Evolutionary conservation across 1,140 invertebrate species (phyloP), one percentile per base, ranked within the genome.

Genomic region (Drosophila nasuta): DNA sequence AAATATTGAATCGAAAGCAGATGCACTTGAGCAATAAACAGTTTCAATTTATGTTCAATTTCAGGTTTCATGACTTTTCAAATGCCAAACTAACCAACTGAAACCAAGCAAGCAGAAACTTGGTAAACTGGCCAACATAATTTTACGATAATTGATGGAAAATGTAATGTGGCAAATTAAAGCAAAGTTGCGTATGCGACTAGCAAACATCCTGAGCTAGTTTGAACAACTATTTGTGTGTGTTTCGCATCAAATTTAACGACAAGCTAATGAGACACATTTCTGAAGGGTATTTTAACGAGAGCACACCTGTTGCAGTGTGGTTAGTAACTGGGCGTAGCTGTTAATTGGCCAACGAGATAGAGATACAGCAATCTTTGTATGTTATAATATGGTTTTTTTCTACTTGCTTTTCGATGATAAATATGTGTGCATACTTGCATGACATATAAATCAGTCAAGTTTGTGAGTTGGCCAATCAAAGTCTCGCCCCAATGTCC

Each of bases 371-470:
- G 15, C 49, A 41, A 56, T 41, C 46, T 68, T 45, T 57, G 10
- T 45, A 11, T 41, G 20, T 25, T 25, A 25, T 38, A 38, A 10
- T 38, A 10, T 10, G 10, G 3, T 10, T 38, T 38, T 38, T 33
- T 33, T 8, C 7, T 33, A 15, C 15, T 10, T 38, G 35, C 28
- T 56, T 17, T 25, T 66, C 20, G 28, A 20, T 20, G 63, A 66
- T 72, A 72, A 66, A 60, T 56, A 73, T 68, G 48, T 59, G 43
- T 52, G 46, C 17, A 49, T 41, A 45, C 60, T 13, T 49, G 15
- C 57, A 66, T 73, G 46, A 48, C 48, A 58, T 51, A 70, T 85
- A 79, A 80, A 86, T 86, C 82, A 82, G 79, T 86, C 82, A 82
- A 79, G 63, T 48, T 45, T 38, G 43, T 49, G 49, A 81, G 76